Percentiles rank a stretch among this genome's conserved stretches.
These are phyloP conservation scores for Parelbella ahira DNA, from an alignment of 2,888 invertebrate genomes.

Conservation along the genomic window DNA sequence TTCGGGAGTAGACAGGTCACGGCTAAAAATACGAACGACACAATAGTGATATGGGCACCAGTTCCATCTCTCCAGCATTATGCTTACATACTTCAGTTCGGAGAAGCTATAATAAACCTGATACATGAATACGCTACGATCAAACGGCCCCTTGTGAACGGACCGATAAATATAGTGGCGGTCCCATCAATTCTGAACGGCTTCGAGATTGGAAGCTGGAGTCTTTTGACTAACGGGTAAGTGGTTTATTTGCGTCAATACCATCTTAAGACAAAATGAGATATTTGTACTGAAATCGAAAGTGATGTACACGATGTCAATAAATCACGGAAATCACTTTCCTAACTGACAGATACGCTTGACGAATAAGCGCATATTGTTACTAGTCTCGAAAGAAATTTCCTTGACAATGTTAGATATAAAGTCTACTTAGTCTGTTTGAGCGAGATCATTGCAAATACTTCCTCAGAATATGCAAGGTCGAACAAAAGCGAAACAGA, in stretches of 20 bases:
- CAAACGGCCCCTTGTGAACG: constrained; percentile 49
- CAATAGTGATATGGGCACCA: constrained; percentile 60
- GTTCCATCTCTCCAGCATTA: constrained; percentile 43
- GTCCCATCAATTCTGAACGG: constrained; percentile 54
- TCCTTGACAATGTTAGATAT: constrained; percentile 1
- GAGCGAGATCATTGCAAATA: too few species aligned
- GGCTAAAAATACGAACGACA: constrained; percentile 48
- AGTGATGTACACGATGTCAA: too few species aligned
- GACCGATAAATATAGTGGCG: constrained; percentile 63
- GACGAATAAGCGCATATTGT: too few species aligned
- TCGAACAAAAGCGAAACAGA: constrained; percentile 20
- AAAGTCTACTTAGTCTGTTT: too few species aligned
- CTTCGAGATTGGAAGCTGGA: constrained; percentile 67
- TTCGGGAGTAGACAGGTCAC: constrained; percentile 41
- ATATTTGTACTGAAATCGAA: too few species aligned
- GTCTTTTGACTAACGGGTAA: constrained; percentile 66
- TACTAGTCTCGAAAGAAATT: too few species aligned
- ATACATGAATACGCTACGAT: constrained; percentile 54
- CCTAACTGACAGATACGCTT: too few species aligned
- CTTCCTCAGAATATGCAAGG: constrained; percentile 21
- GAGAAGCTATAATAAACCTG: constrained; percentile 50
- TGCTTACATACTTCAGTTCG: constrained; percentile 53
- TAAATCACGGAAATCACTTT: too few species aligned
- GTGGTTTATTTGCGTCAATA: constrained; percentile 28
- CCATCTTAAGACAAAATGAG: too few species aligned